Percentiles rank a stretch among this genome's conserved stretches.
phyloP scores from a whole-genome alignment of 2,888 invertebrate genomes.

The Argynnis bischoffii region DNA sequence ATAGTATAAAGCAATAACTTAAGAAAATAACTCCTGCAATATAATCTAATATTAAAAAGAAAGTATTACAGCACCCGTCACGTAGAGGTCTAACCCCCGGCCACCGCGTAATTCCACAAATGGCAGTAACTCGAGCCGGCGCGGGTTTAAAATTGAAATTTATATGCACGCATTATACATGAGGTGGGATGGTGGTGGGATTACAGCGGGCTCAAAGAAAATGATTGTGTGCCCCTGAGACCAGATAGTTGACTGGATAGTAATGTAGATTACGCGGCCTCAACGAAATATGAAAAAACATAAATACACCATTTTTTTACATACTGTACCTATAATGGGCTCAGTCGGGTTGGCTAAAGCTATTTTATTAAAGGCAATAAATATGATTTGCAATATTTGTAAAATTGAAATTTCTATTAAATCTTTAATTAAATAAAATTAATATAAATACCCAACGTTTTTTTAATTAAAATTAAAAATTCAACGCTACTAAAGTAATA shows the following conservation, averaged over 20 bases:
- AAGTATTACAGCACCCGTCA: conserved; percentile 26
- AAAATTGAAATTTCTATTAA: background rate
- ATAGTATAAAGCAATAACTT: conserved; percentile 6
- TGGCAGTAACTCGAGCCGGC: conserved; percentile 74
- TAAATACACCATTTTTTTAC: conserved; percentile 1
- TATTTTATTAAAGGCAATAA: too few relatives aligned
- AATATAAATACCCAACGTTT: conserved; percentile 15
- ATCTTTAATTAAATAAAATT: background rate
- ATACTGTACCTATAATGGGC: too few relatives aligned
- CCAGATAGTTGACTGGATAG: conserved; percentile 45
- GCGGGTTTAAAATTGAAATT: conserved; percentile 81
- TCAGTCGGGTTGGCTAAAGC: too few relatives aligned
- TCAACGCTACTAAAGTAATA: conserved; percentile 34
- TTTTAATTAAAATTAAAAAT: conserved; percentile 26
- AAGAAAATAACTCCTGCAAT: conserved; percentile 12
- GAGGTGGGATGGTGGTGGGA: conserved; percentile 54
- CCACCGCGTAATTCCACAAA: conserved; percentile 71
- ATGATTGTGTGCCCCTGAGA: conserved; percentile 50
- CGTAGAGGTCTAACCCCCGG: conserved; percentile 42
- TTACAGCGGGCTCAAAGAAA: conserved; percentile 56
- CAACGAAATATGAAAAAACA: conserved; percentile 11
- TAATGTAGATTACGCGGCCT: conserved; percentile 42
- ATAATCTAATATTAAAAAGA: conserved; percentile 27
- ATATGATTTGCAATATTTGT: background rate
- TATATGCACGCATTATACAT: conserved; percentile 79